A percentile compares a stretch with the other conserved stretches of the same genome.
These are phyloP conservation scores for Pseudopleuronectes americanus DNA, from an alignment of 2,797 vertebrate species.

Conservation along the genomic window DNA sequence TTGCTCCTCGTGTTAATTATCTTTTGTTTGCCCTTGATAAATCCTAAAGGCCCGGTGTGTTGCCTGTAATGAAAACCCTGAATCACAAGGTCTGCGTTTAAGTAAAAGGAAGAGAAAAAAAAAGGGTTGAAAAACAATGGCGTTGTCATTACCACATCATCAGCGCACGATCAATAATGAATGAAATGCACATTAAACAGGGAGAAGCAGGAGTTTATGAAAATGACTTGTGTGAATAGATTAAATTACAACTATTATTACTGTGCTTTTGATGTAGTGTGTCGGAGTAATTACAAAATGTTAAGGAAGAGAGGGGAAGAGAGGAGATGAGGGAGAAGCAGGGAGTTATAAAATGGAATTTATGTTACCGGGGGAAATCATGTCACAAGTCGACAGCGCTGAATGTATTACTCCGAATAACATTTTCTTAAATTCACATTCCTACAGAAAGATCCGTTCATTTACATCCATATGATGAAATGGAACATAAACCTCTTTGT, in stretches of 20 bases:
- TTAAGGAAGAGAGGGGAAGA: slow-evolving; percentile 72
- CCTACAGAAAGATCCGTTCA: slow-evolving; percentile 86
- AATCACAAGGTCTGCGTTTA: slow-evolving; percentile 91
- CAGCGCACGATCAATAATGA: slow-evolving; percentile 97
- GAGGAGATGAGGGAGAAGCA: slow-evolving; percentile 73
- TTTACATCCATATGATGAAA: slow-evolving; percentile 85
- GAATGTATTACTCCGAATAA: slow-evolving; percentile 92
- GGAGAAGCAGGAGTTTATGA: slow-evolving; percentile 92
- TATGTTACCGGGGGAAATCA: slow-evolving; percentile 87
- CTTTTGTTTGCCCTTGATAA: slow-evolving; percentile 99
- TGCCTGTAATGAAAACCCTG: slow-evolving; percentile 90
- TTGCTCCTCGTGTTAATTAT: slow-evolving; percentile 94
- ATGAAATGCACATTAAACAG: slow-evolving; percentile 94
- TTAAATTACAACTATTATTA: slow-evolving; percentile 99
- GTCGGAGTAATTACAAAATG: slow-evolving; percentile 96
- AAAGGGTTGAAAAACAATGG: slow-evolving; percentile 86
- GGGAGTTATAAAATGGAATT: slow-evolving; percentile 90
- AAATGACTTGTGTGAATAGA: slow-evolving; percentile 98
- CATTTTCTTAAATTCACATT: slow-evolving; percentile 86
- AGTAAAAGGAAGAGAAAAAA: slow-evolving; percentile 55
- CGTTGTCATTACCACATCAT: slow-evolving; percentile 97
- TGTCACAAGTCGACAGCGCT: slow-evolving; percentile 87
- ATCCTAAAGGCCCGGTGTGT: slow-evolving; percentile 89
- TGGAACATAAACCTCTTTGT: slow-evolving; percentile 55
- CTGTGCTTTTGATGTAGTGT: slow-evolving; percentile 97